Percentiles rank a stretch among this genome's conserved stretches.
These are phyloP conservation scores for Gerris buenoi DNA, from an alignment of 1,140 invertebrate species.

Conservation along the genomic window DNA sequence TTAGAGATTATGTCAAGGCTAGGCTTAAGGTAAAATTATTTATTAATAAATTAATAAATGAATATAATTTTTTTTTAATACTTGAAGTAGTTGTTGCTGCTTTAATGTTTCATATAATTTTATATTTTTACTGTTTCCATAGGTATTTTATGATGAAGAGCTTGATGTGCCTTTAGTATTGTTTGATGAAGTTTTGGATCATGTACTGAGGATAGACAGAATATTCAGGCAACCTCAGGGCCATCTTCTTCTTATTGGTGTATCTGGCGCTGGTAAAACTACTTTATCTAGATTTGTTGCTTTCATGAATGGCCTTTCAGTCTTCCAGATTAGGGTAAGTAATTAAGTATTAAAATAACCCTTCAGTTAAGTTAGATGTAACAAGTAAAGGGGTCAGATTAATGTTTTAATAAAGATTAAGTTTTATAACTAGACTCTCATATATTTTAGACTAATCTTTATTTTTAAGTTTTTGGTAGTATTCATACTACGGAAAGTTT, in stretches of 20 bases:
- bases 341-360: background rate
- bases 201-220: conserved; percentile 93
- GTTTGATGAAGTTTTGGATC: conserved; percentile 97
- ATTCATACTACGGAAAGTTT: too few relatives aligned
- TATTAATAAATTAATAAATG: too few relatives aligned
- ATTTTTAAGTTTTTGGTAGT: too few relatives aligned
- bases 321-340: conserved; percentile 85
- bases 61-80: too few relatives aligned
- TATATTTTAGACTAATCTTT: too few relatives aligned
- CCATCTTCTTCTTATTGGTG: conserved; percentile 89
- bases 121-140: background rate
- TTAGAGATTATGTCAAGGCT: conserved; percentile 92
- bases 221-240: conserved; percentile 98
- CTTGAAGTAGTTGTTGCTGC: too few relatives aligned
- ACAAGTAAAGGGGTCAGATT: too few relatives aligned
- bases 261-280: conserved; percentile 96
- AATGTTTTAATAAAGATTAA: too few relatives aligned
- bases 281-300: conserved; percentile 97
- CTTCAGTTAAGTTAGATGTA: too few relatives aligned
- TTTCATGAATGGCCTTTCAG: conserved; percentile 98
- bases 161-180: conserved; percentile 93
- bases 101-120: too few relatives aligned
- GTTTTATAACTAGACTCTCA: too few relatives aligned
- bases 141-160: conserved; percentile 99
- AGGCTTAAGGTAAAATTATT: conserved; percentile 78